Base-by-base conservation (phyloP, 2,113 vertebrate species). In the Bagarius yarrelli region DNA sequence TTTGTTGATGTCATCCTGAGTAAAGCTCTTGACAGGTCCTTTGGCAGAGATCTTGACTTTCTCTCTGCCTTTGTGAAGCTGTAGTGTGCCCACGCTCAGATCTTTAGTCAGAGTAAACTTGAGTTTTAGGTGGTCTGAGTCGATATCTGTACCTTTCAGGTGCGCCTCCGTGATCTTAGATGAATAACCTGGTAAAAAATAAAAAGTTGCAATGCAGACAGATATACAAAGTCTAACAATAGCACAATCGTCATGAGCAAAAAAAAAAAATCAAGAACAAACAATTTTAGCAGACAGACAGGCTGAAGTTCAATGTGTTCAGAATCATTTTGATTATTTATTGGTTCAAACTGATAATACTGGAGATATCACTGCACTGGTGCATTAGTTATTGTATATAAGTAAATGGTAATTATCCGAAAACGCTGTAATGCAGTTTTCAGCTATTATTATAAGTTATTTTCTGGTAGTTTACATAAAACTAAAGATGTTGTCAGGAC, bases 1-100 rank as follows among this genome's bases (percentile, higher is more conserved):
- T 96, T 93, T 94, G 89, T 93, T 95, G 86, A 99, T 84, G 36
- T 98, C 95, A 0, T 93, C 94, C 89, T 99, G 98, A 0, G 95
- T 98, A 91, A 99, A 99, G 83, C 94, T 96, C 81, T 69, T 92
- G 66, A 94, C 8, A 0, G 94, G 93, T 77, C 96, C 97, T 81
- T 91, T 90, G 1, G 88, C 87, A 0, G 96, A 96, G 75, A 99
- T 86, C 25, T 83, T 91, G 27, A 92, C 87, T 23, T 81, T 82
- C 8, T 60, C 82, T 76, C 85, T 90, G 5, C 0, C 85, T 50
- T 79, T 86, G 63, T 86, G 89, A 85, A 95, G 84, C 88, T 92
- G 95, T 23, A 99, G 89, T 18, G 23, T 89, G 2, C 98, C 98
- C 0, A 81, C 25, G 0, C 87, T 88, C 0, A 91, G 94, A 72